phyloP scores from a whole-genome alignment of 1,140 invertebrate genomes.

The Cephus cinctus region DNA sequence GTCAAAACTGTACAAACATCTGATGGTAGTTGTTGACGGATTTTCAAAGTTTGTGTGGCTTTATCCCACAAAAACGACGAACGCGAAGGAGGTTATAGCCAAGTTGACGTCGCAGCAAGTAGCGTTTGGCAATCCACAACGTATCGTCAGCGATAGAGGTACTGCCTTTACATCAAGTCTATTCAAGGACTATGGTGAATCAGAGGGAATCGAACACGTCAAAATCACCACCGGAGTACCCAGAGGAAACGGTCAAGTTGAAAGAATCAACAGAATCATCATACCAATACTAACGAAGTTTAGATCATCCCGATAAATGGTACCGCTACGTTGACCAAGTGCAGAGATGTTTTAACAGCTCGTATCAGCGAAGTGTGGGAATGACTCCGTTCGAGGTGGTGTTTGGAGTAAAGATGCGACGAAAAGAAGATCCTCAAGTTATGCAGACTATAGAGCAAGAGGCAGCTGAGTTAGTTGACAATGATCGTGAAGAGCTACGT shows the following conservation, averaged over 20 bases:
- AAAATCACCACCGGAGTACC: slow-evolving; percentile 26
- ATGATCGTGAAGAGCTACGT: neutral
- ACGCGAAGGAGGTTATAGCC: slow-evolving; percentile 29
- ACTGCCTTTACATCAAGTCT: slow-evolving; percentile 18
- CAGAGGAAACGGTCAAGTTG: slow-evolving; percentile 31
- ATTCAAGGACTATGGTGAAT: slow-evolving; percentile 21
- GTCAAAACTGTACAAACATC: slow-evolving; percentile 7
- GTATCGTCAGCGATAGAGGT: slow-evolving; percentile 32
- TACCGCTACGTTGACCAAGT: slow-evolving; percentile 28
- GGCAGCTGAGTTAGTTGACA: slow-evolving; percentile 9
- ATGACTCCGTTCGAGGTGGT: slow-evolving; percentile 36
- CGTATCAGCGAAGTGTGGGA: slow-evolving; percentile 30
- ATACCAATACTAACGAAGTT: slow-evolving; percentile 19
- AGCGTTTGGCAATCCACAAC: slow-evolving; percentile 23
- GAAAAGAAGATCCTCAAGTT: slow-evolving; percentile 15
- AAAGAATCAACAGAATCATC: slow-evolving; percentile 20
- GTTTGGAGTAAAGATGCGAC: slow-evolving; percentile 32
- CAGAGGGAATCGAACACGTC: slow-evolving; percentile 32
- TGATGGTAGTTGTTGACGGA: slow-evolving; percentile 24
- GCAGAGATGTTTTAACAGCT: slow-evolving; percentile 34
- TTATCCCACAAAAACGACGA: slow-evolving; percentile 36
- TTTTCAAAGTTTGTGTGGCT: slow-evolving; percentile 50
- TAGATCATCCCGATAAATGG: too few species aligned
- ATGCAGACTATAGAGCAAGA: neutral
- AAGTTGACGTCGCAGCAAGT: slow-evolving; percentile 25